Evolutionary conservation across 2,888 invertebrate species (phyloP).

Genomic region (Tetragonula carbonaria): DNA sequence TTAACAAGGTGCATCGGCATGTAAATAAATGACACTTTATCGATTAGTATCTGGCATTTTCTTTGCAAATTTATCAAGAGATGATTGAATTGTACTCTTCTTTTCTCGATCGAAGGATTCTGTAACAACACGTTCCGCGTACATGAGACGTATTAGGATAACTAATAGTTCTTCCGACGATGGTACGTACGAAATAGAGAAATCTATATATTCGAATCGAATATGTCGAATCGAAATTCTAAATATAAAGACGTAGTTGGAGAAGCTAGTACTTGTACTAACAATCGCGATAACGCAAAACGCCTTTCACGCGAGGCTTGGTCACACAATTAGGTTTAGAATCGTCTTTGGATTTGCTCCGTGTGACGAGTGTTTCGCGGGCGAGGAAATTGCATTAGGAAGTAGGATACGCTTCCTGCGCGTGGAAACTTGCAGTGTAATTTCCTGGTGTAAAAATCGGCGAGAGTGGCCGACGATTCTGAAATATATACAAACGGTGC

Average conservation of each 20-base stretch:
- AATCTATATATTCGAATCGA: neutral
- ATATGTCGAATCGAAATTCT: neutral
- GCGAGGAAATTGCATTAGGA: constrained; percentile 26
- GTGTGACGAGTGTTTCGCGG: constrained; percentile 9
- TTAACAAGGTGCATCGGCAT: too few species aligned
- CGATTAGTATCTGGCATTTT: too few species aligned
- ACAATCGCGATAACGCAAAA: neutral
- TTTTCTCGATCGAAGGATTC: too few species aligned
- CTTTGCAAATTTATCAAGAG: too few species aligned
- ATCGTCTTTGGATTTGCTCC: constrained; percentile 22
- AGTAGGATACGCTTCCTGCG: constrained; percentile 26
- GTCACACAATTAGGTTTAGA: neutral
- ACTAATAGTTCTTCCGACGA: too few species aligned
- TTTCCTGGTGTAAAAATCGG: constrained; percentile 53
- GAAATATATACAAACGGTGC: constrained; percentile 34
- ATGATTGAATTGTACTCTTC: too few species aligned
- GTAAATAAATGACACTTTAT: too few species aligned
- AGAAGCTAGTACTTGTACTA: neutral
- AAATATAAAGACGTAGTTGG: neutral
- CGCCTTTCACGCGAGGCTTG: neutral
- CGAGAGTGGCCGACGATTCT: constrained; percentile 48
- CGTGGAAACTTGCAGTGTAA: neutral
- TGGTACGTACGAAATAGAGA: too few species aligned
- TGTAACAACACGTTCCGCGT: too few species aligned
- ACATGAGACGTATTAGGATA: too few species aligned